Evolutionary conservation across 2,113 vertebrate species (phyloP).

Genomic region (Paramormyrops kingsleyae): DNA sequence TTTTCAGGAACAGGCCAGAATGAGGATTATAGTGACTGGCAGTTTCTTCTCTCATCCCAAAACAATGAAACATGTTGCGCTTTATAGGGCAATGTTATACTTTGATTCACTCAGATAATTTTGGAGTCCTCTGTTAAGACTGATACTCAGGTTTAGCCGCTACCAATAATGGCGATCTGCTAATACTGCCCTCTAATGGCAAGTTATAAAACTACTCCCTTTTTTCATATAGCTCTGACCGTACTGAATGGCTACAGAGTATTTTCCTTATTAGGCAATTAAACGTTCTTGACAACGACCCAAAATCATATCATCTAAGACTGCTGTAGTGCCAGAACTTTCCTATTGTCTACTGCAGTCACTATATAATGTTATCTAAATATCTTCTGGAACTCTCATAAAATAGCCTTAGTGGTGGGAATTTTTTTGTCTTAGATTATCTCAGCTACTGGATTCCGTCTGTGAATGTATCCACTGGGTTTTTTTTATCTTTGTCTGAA

Average conservation of each 20-base stretch:
- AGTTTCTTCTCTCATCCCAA: background rate
- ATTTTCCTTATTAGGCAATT: conserved; percentile 18
- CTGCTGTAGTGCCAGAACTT: background rate
- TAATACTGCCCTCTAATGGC: conserved; percentile 3
- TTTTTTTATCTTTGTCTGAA: background rate
- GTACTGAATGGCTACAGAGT: background rate
- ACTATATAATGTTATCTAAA: background rate
- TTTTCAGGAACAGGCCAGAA: background rate
- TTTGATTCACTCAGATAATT: background rate
- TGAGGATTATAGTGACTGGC: background rate
- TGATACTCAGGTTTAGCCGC: background rate
- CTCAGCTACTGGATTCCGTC: background rate
- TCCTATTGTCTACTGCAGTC: background rate
- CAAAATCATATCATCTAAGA: background rate
- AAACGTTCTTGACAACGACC: background rate
- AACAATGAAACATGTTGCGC: background rate
- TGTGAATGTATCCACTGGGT: background rate
- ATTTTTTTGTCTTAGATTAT: background rate
- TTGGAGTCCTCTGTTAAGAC: background rate
- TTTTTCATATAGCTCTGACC: background rate
- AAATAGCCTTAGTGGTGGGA: background rate
- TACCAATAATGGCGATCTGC: background rate
- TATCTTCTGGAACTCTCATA: background rate
- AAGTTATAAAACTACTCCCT: background rate
- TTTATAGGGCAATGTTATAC: background rate